A percentile compares a stretch with the other conserved stretches of the same genome.
phyloP scores from a whole-genome alignment of 2,113 vertebrate genomes.

The Platysternon megacephalum region DNA sequence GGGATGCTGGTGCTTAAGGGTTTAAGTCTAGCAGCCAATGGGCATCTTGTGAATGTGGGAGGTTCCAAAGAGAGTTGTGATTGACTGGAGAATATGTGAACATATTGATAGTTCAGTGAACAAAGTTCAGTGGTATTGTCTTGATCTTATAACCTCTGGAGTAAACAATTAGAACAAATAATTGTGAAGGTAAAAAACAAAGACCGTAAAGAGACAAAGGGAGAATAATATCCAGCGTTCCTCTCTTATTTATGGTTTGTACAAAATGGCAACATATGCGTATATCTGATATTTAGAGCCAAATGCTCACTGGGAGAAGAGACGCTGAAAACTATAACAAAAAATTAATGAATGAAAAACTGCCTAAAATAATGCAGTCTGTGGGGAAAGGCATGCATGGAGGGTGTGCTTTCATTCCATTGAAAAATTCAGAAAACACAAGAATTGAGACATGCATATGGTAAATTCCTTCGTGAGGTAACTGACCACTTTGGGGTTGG shows the following conservation, averaged over 20 bases:
- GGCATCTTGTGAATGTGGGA: not conserved
- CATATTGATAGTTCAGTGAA: constrained; percentile 15
- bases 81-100: not conserved
- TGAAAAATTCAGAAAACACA: not conserved
- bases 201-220: not conserved
- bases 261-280: not conserved
- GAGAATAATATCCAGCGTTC: not conserved
- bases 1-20: constrained; percentile 69
- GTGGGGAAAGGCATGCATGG: not conserved
- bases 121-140: constrained; percentile 44
- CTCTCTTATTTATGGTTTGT: not conserved
- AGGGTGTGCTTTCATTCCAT: not conserved
- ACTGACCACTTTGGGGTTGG: not conserved
- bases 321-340: not conserved
- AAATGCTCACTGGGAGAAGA: not conserved
- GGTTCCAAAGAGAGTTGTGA: not conserved
- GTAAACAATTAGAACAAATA: constrained; percentile 43
- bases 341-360: not conserved
- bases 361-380: not conserved
- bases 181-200: constrained; percentile 20
- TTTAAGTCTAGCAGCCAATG: not conserved
- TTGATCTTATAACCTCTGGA: constrained; percentile 48
- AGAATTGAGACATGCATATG: not conserved
- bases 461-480: not conserved
- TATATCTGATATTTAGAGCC: not conserved